A percentile compares a stretch with the other conserved stretches of the same genome.
These are phyloP conservation scores for Sebastes wilsoni DNA, from an alignment of 2,797 vertebrate species.

Conservation along the genomic window DNA sequence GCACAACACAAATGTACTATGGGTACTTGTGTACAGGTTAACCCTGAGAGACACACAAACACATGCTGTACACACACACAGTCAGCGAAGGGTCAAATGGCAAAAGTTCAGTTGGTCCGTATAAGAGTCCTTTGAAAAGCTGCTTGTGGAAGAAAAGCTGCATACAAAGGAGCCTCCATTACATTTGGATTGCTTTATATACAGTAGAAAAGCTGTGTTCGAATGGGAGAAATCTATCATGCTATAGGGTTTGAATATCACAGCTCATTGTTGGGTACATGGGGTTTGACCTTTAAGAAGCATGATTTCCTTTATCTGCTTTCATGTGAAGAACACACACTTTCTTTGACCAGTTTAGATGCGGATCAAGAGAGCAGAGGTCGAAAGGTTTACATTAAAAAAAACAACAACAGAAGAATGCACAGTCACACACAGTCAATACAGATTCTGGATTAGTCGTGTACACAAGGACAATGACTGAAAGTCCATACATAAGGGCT, in stretches of 20 bases:
- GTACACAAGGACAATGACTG: neutral
- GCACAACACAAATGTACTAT: slow-evolving; percentile 1
- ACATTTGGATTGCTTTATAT: slow-evolving; percentile 28
- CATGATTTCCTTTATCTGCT: slow-evolving; percentile 28
- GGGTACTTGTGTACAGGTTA: slow-evolving; percentile 40
- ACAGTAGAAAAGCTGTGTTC: slow-evolving; percentile 32
- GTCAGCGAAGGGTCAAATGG: slow-evolving; percentile 38
- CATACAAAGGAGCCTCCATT: slow-evolving; percentile 40
- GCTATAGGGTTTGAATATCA: slow-evolving; percentile 26
- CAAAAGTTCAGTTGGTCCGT: slow-evolving; percentile 33
- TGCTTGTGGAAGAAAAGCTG: neutral
- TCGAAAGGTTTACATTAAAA: neutral
- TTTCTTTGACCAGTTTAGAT: slow-evolving; percentile 31
- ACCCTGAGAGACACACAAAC: slow-evolving; percentile 23
- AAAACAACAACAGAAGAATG: neutral
- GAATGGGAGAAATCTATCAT: slow-evolving; percentile 14
- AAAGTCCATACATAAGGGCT: neutral
- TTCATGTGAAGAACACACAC: slow-evolving; percentile 3
- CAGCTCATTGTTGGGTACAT: slow-evolving; percentile 3
- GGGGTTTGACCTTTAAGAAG: slow-evolving; percentile 33
- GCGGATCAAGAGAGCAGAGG: slow-evolving; percentile 30
- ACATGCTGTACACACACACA: slow-evolving; percentile 28
- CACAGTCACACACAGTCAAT: neutral
- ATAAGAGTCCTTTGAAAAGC: slow-evolving; percentile 27
- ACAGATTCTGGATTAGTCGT: neutral